Evolutionary conservation across 1,140 invertebrate species (phyloP), one percentile per base, ranked within the genome.

Genomic region (Ptiloglossa arizonensis): DNA sequence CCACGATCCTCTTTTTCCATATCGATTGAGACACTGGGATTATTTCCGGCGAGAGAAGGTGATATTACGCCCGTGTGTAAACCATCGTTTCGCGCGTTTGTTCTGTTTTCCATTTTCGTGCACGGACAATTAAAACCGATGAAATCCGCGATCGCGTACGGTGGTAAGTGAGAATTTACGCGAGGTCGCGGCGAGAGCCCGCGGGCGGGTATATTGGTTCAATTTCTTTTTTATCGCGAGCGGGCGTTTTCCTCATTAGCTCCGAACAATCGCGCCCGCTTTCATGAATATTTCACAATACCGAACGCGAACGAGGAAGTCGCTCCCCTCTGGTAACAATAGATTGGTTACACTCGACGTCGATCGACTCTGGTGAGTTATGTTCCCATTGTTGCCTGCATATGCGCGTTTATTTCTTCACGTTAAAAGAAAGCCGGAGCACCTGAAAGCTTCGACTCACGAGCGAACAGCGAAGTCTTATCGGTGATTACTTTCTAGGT

Each of bases 281-380:
- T 77, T 71, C 48, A 63, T 63, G 68, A 77, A 77, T 77, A 77
- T 70, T 71, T 77, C 68, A 71, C 48, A 77, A 71, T 77, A 54
- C 29, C 17, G 46, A 19, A 13, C 27, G 24, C 35, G 66, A 52
- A 22, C 32, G 46, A 41, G 68, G 24, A 70, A 70, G 59, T 62
- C 50, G 68, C 27, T 63, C 17, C 27, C 22, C 11, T 48, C 41
- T 8, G 68, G 48, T 60, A 70, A 80, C 57, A 80, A 79, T 70
- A 62, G 56, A 60, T 60, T 32, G 57, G 68, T 71, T 70, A 63
- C 59, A 63, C 62, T 56, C 68, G 27, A 71, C 35, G 54, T 66
- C 60, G 69, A 79, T 73, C 76, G 48, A 41, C 29, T 41, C 50
- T 8, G 29, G 29, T 73, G 76, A 57, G 57, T 79, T 72, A 57